Evolutionary conservation across 2,113 vertebrate genomes (phyloP), one percentile per base, ranked within the genome.

Genomic region (Sialia sialis): DNA sequence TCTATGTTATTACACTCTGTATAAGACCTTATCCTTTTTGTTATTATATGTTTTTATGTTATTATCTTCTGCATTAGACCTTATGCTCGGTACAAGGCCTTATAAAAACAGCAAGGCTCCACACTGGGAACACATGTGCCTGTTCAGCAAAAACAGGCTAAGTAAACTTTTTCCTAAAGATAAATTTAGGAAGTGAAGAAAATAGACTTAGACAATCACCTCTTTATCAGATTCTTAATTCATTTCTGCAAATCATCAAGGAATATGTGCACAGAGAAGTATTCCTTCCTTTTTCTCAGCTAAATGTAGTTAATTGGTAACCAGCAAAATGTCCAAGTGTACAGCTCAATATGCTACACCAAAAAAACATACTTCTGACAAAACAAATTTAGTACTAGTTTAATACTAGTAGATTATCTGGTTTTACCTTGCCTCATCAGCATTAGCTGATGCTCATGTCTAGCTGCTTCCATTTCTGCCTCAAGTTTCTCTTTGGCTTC

Each of bases 401-500:
- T 44, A 63, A 51, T 63, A 83, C 34, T 60, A 73, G 32, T 25
- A 78, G 69, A 95, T 79, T 12, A 96, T 87, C 38, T 41, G 58
- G 16, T 87, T 93, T 92, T 97, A 99, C 99, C 99, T 98, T 99
- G 99, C 97, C 99, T 98, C 99, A 99, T 99, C 84, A 99, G 96
- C 99, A 99, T 99, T 85, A 99, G 98, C 91, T 99, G 99, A 95
- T 99, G 99, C 63, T 99, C 99, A 38, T 99, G 99, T 94, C 99
- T 98, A 77, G 99, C 99, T 15, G 99, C 98, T 98, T 99, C 99
- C 98, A 99, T 99, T 97, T 99, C 99, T 18, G 99, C 98, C 93
- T 99, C 99, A 84, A 99, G 98, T 92, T 99, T 99, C 96, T 99
- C 99, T 96, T 99, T 99, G 95, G 99, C 99, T 96, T 99, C 99